These are phyloP conservation scores for Chrysodeixis includens DNA, from an alignment of 2,888 invertebrate species.

Conservation along the genomic window DNA sequence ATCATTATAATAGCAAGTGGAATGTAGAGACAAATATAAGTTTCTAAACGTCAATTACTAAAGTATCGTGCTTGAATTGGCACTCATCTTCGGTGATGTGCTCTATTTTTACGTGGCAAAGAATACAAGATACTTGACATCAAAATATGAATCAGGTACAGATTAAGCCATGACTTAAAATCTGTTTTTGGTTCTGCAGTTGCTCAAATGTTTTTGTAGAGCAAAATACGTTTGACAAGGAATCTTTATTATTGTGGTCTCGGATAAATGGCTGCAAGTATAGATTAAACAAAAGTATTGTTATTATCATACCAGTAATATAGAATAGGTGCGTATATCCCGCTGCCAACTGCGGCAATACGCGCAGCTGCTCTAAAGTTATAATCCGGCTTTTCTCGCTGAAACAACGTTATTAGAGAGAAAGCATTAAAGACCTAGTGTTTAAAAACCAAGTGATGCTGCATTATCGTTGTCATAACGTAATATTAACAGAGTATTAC, in stretches of 20 bases:
- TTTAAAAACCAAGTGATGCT: background rate
- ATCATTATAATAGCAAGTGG: too few species aligned
- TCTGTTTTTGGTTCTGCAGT: too few species aligned
- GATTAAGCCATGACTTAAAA: too few species aligned
- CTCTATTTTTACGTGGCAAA: too few species aligned
- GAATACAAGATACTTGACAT: too few species aligned
- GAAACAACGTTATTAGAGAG: slow-evolving; percentile 61
- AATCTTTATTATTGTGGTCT: too few species aligned
- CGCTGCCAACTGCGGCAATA: slow-evolving; percentile 75
- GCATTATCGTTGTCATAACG: background rate
- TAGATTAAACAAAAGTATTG: background rate
- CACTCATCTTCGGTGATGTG: too few species aligned
- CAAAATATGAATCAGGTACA: too few species aligned
- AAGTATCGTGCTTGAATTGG: too few species aligned
- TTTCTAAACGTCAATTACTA: too few species aligned
- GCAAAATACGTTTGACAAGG: background rate
- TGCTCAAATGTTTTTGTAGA: too few species aligned
- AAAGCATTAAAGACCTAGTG: background rate
- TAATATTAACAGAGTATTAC: background rate
- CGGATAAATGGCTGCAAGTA: background rate
- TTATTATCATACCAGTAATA: slow-evolving; percentile 73
- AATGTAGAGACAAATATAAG: too few species aligned
- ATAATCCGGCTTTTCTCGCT: slow-evolving; percentile 78
- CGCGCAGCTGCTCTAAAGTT: slow-evolving; percentile 72
- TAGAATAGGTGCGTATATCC: slow-evolving; percentile 77